phyloP scores from a whole-genome alignment of 2,888 invertebrate genomes.

The Girardia tigrina region DNA sequence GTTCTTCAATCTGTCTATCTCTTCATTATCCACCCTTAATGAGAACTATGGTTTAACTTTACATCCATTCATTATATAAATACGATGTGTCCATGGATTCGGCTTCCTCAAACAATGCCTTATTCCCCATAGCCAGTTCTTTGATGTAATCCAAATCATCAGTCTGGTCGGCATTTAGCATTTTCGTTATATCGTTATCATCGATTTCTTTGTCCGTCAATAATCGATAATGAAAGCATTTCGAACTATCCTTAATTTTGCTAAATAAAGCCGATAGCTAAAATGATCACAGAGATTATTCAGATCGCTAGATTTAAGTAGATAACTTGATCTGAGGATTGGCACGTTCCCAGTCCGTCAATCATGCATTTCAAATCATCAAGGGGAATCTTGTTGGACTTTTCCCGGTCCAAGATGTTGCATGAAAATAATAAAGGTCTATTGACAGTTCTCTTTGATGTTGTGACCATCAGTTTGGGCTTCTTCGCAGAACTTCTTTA shows the following conservation, averaged over 20 bases:
- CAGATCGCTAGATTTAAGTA: neutral
- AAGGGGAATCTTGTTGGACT: neutral
- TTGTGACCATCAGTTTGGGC: conserved; percentile 1
- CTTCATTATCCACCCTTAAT: neutral
- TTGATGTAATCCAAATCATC: conserved; percentile 9
- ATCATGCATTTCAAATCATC: conserved; percentile 1
- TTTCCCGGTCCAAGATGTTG: neutral
- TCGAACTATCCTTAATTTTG: conserved; percentile 4
- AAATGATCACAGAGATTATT: neutral
- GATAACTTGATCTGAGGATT: neutral
- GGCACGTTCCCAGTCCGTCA: neutral
- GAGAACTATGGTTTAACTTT: neutral
- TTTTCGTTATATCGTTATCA: conserved; percentile 14
- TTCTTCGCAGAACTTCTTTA: conserved; percentile 11
- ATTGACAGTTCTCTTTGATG: neutral
- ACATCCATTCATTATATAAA: neutral
- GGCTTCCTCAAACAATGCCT: neutral
- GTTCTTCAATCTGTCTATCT: neutral
- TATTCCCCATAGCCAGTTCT: conserved; percentile 1
- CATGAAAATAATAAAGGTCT: neutral
- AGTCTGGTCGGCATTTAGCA: neutral
- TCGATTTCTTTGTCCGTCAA: conserved; percentile 2
- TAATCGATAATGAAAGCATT: neutral
- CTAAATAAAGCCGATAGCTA: neutral
- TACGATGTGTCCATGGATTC: neutral